Conservation (phyloP, 2,888 invertebrate species). For the Hyalella azteca region DNA sequence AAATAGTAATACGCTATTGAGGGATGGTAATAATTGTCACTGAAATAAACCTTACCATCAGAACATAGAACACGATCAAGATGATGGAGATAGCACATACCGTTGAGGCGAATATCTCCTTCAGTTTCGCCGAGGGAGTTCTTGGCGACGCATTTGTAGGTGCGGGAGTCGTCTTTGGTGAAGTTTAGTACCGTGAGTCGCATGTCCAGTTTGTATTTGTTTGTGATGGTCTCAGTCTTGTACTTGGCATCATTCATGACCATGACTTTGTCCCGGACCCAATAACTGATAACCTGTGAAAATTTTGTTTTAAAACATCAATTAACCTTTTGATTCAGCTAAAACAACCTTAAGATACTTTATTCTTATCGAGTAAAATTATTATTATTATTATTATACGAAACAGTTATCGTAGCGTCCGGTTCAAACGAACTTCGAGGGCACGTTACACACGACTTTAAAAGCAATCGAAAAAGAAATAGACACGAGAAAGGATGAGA, state of each 20-base stretch:
- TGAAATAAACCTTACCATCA: too few species aligned
- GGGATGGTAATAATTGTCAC: too few species aligned
- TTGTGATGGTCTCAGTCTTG: slow-evolving; percentile 77
- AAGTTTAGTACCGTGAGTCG: slow-evolving; percentile 84
- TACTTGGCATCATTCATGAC: slow-evolving; percentile 87
- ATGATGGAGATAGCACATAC: slow-evolving; percentile 34
- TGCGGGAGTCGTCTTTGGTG: slow-evolving; percentile 83
- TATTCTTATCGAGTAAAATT: too few species aligned
- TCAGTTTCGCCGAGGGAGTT: slow-evolving; percentile 92
- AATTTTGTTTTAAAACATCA: too few species aligned
- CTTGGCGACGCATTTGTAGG: slow-evolving; percentile 90
- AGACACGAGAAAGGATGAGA: too few species aligned
- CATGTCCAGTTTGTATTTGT: slow-evolving; percentile 89
- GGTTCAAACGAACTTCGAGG: too few species aligned
- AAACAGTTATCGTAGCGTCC: too few species aligned
- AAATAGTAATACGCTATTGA: too few species aligned
- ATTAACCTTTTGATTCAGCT: too few species aligned
- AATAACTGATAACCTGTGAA: slow-evolving; percentile 58
- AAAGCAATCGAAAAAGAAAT: background rate
- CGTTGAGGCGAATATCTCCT: slow-evolving; percentile 88
- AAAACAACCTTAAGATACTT: too few species aligned
- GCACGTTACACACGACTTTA: background rate
- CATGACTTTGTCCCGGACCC: slow-evolving; percentile 83
- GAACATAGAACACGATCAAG: background rate
- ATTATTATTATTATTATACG: too few species aligned